Evolutionary conservation across 2,797 vertebrate genomes (phyloP).

Genomic region (Lophius americanus): DNA sequence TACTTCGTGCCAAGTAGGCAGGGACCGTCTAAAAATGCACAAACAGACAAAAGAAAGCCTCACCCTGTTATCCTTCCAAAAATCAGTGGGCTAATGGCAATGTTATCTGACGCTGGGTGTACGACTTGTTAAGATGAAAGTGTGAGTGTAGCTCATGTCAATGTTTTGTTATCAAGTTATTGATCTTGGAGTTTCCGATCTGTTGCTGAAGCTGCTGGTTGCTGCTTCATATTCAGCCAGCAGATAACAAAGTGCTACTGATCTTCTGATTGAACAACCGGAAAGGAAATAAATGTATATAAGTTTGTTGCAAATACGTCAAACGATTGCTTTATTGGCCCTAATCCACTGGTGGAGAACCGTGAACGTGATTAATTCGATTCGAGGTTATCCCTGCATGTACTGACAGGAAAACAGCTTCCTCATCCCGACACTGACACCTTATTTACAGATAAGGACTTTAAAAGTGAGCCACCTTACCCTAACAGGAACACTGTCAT

Average conservation of each 20-base stretch:
- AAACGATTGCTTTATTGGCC: constrained; percentile 21
- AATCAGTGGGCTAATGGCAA: too few species aligned
- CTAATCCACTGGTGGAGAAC: neutral
- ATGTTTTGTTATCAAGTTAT: too few species aligned
- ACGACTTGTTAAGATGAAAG: too few species aligned
- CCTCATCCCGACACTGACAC: neutral
- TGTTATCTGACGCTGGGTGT: too few species aligned
- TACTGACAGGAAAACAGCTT: constrained; percentile 19
- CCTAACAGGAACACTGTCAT: neutral
- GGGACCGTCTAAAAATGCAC: too few species aligned
- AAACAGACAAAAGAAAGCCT: too few species aligned
- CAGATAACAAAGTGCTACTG: neutral
- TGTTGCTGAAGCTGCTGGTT: neutral
- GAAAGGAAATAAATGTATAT: constrained; percentile 1
- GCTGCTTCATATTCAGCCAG: neutral
- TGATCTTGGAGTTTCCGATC: too few species aligned
- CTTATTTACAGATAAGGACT: constrained; percentile 2
- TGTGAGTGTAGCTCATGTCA: too few species aligned
- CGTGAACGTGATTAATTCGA: neutral
- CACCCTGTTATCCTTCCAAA: too few species aligned
- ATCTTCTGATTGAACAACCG: constrained; percentile 13
- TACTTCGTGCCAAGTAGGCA: too few species aligned
- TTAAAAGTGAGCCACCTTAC: constrained; percentile 1
- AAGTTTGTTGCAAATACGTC: constrained; percentile 13
- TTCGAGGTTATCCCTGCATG: constrained; percentile 17